Base-by-base conservation (phyloP, 1,140 invertebrate species). In the Bradysia coprophila region DNA sequence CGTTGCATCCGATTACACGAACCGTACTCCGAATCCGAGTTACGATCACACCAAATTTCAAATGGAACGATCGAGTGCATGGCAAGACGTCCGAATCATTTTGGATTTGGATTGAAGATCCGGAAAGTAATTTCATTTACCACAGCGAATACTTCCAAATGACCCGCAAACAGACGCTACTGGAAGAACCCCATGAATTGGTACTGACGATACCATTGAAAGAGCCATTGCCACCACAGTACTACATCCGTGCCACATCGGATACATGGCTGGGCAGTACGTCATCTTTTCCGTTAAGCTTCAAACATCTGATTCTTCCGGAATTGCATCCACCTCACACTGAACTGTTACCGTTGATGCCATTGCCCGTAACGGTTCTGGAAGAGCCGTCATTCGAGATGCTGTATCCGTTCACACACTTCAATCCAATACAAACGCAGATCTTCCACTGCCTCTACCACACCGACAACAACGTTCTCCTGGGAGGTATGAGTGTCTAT, bases 381-480 rank as follows among this genome's bases (percentile, higher is more conserved):
- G 76, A 86, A 42, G 78, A 95, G 52, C 55, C 69, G 0, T 51
- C 67, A 3, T 87, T 81, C 51, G 79, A 97, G 61, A 66, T 68
- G 23, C 59, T 99, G 2, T 99, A 95, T 65, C 76, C 69, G 16
- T 98, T 98, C 61, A 75, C 76, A 0, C 91, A 96, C 61, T 99
- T 99, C 63, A 99, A 99, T 68, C 91, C 95, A 2, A 92, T 99
- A 52, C 96, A 99, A 64, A 98, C 94, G 4, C 96, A 99, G 66
- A 85, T 98, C 33, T 98, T 98, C 61, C 90, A 97, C 61, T 85
- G 84, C 46, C 65, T 98, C 0, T 98, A 96, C 62, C 81, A 98
- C 58, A 93, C 89, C 0, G 90, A 98, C 55, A 74, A 79, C 46
- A 98, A 98, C 61, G 81, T 95, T 3, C 64, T 99, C 1, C 64